Evolutionary conservation across 2,797 vertebrate genomes (phyloP).

Genomic region (Poecilia wingei): DNA sequence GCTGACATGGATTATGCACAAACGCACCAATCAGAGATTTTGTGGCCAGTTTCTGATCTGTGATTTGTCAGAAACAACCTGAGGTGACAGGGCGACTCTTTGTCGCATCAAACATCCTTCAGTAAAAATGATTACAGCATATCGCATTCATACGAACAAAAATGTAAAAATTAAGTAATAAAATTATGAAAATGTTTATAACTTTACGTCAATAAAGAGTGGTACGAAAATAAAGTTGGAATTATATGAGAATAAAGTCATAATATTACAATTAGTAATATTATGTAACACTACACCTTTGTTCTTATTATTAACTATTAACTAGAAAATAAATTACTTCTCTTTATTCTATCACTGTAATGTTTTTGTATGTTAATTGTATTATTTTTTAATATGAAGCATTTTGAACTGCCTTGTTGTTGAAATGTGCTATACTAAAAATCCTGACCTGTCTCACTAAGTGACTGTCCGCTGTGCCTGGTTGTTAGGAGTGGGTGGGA

Average conservation of each 20-base stretch:
- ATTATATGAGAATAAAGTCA: no score
- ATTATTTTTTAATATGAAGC: no score
- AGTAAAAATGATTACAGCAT: background rate
- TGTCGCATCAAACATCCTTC: background rate
- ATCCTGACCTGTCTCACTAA: background rate
- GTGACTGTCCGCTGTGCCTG: background rate
- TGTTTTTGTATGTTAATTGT: no score
- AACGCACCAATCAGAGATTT: background rate
- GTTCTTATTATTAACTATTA: no score
- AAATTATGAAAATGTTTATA: no score
- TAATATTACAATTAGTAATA: no score
- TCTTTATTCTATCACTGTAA: background rate
- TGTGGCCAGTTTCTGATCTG: background rate
- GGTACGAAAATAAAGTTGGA: no score
- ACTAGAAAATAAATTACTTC: background rate
- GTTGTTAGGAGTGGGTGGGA: slow-evolving; percentile 91
- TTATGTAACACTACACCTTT: no score
- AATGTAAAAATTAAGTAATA: no score
- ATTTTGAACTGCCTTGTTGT: no score
- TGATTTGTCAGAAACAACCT: background rate
- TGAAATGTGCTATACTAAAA: no score
- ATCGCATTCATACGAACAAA: background rate
- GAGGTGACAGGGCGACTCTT: background rate
- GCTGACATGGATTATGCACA: background rate
- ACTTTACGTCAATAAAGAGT: no score